These are phyloP conservation scores for Telmatochromis brichardi DNA, from an alignment of 2,113 vertebrate genomes.

Conservation along the genomic window DNA sequence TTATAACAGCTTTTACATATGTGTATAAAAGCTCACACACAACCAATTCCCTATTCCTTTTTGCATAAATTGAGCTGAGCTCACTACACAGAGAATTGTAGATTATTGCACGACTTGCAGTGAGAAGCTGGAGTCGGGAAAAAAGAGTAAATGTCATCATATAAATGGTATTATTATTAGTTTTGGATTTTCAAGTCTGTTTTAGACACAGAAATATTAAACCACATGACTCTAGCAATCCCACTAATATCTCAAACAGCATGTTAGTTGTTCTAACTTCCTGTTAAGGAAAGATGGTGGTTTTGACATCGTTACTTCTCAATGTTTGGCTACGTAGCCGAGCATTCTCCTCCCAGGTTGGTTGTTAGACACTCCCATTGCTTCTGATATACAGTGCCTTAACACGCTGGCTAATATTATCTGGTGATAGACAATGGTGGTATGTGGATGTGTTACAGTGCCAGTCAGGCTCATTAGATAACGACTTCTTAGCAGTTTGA, in stretches of 20 bases:
- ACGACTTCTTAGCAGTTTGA: neutral
- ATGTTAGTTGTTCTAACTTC: neutral
- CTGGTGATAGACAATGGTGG: neutral
- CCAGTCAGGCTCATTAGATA: neutral
- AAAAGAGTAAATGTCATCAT: neutral
- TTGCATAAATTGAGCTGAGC: conserved; percentile 1
- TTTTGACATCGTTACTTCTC: neutral
- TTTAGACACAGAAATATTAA: neutral
- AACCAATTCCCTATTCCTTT: neutral
- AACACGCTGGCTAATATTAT: neutral
- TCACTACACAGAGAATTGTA: neutral
- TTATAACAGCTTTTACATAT: neutral
- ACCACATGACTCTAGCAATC: neutral
- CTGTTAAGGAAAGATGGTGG: neutral
- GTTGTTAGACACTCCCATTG: neutral
- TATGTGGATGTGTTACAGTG: neutral
- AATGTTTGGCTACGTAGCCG: neutral
- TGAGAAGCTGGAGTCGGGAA: neutral
- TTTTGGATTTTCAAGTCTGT: neutral
- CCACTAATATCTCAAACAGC: neutral
- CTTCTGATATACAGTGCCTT: neutral
- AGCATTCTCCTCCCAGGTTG: neutral
- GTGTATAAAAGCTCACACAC: conserved; percentile 18
- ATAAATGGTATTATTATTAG: neutral
- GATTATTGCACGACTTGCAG: neutral